Evolutionary conservation across 1,140 invertebrate species (phyloP).

Genomic region (Papilio helenus): DNA sequence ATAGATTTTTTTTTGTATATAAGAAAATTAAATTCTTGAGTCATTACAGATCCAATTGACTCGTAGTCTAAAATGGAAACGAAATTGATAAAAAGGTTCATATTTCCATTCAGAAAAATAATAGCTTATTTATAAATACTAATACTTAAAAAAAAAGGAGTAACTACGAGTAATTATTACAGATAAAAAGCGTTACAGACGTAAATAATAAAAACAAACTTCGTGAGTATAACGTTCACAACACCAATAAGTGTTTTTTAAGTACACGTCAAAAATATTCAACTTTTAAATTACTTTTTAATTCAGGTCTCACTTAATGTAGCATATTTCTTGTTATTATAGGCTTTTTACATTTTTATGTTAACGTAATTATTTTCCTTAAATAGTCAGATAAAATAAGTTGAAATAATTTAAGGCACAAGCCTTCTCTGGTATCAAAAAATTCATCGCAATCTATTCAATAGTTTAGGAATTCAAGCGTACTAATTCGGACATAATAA

Average conservation of each 20-base stretch:
- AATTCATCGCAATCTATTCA: neutral
- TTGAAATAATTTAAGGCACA: too few species aligned
- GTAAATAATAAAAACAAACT: neutral
- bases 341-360: neutral
- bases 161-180: neutral
- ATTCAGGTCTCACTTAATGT: conserved; percentile 1
- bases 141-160: neutral
- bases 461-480: neutral
- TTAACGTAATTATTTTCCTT: neutral
- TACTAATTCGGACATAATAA: neutral
- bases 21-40: neutral
- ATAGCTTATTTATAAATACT: neutral
- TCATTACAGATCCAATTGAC: neutral
- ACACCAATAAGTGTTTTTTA: conserved; percentile 15
- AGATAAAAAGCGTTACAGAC: neutral
- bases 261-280: neutral
- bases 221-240: neutral
- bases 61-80: neutral
- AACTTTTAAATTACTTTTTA: conserved; percentile 23
- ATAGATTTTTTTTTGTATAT: neutral
- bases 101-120: neutral
- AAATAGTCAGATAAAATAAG: too few species aligned
- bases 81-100: neutral
- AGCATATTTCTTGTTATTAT: neutral
- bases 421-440: neutral